These are phyloP conservation scores for Calidris pugnax DNA, from an alignment of 2,113 vertebrate species.

Conservation along the genomic window DNA sequence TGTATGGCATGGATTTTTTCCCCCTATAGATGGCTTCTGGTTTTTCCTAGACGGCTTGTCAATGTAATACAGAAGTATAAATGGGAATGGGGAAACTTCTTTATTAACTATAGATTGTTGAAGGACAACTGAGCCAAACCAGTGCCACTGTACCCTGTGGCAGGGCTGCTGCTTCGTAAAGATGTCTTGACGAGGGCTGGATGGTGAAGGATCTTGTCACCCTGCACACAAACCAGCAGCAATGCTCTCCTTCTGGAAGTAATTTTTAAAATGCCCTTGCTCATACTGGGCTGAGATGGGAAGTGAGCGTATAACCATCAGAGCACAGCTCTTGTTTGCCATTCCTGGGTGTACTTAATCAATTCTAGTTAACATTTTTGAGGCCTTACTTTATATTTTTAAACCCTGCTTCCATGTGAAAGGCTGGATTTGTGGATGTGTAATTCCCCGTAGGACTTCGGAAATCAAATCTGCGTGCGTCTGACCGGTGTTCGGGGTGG, in stretches of 20 bases:
- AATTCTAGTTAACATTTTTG: neutral
- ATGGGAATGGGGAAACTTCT: neutral
- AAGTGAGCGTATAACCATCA: neutral
- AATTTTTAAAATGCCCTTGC: neutral
- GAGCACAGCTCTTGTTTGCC: neutral
- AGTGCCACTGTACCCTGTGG: neutral
- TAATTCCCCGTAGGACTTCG: accelerated
- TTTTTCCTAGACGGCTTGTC: neutral
- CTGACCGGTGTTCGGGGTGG: neutral
- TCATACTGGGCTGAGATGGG: neutral
- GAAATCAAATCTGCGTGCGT: accelerated
- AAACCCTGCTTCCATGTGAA: accelerated
- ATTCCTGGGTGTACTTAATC: neutral
- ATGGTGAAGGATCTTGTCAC: neutral
- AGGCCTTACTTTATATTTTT: neutral
- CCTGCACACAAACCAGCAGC: neutral
- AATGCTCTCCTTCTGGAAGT: neutral
- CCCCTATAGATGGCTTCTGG: neutral
- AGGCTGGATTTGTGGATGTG: neutral
- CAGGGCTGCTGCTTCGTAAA: neutral
- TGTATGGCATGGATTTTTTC: neutral
- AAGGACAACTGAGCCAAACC: neutral
- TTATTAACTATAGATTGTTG: neutral
- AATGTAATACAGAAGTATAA: neutral
- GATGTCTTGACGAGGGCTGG: neutral